A percentile compares a stretch with the other conserved stretches of the same genome.
phyloP scores from a whole-genome alignment of 2,888 invertebrate genomes.

The Microctonus hyperodae region DNA sequence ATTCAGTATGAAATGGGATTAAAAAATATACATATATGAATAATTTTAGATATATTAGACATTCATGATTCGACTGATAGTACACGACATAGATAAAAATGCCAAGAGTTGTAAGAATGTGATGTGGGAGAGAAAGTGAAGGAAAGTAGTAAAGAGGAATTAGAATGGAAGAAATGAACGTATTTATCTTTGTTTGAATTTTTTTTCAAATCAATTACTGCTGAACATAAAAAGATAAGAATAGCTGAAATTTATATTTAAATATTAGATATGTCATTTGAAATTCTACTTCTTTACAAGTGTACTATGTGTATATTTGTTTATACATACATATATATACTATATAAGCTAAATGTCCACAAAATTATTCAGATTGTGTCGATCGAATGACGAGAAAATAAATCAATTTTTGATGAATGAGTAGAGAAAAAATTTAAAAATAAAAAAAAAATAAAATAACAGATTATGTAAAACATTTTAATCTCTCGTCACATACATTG shows the following conservation, averaged over 20 bases:
- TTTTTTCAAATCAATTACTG: neutral
- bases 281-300: neutral
- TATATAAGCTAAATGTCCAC: neutral
- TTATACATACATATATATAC: neutral
- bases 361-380: neutral
- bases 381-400: neutral
- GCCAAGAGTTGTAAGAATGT: conserved; percentile 1
- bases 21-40: neutral
- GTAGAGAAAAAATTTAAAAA: neutral
- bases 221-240: neutral
- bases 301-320: neutral
- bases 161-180: neutral
- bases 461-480: neutral
- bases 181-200: neutral
- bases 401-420: neutral
- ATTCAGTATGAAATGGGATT: neutral
- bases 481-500: conserved; percentile 6
- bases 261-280: neutral
- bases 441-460: neutral
- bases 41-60: conserved; percentile 1
- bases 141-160: too few relatives aligned
- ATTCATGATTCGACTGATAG: conserved; percentile 8
- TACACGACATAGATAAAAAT: neutral
- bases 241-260: neutral
- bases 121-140: neutral